Conservation (phyloP, 2,797 vertebrate species). For the Synanceia verrucosa region DNA sequence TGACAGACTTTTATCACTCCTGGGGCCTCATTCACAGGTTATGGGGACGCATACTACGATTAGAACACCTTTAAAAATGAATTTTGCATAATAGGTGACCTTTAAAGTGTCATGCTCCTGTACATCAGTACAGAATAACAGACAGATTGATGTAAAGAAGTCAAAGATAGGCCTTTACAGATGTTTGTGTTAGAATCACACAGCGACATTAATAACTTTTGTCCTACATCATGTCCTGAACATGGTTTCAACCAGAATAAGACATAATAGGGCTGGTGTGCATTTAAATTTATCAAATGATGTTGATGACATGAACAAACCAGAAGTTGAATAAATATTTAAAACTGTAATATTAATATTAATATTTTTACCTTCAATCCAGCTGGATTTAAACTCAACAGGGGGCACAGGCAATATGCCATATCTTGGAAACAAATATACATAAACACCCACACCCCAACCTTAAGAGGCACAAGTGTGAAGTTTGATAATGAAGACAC, state of each 20-base stretch:
- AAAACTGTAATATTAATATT: too few species aligned
- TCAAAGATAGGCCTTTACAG: background rate
- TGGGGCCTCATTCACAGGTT: too few species aligned
- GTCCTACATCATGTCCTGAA: background rate
- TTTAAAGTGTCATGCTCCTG: background rate
- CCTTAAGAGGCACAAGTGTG: background rate
- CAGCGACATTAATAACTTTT: background rate
- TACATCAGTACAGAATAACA: background rate
- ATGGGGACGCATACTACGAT: too few species aligned
- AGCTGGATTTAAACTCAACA: background rate
- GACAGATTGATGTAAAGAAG: background rate
- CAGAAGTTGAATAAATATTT: too few species aligned
- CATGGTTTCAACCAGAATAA: too few species aligned
- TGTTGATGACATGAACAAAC: too few species aligned
- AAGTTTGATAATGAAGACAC: constrained; percentile 19
- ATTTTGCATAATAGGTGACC: too few species aligned
- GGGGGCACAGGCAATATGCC: rapidly evolving
- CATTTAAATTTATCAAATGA: background rate
- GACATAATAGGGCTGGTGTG: too few species aligned
- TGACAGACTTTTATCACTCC: too few species aligned
- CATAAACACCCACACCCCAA: background rate
- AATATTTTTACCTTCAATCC: background rate
- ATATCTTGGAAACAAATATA: too few species aligned
- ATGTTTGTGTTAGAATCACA: background rate
- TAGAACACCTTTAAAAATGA: too few species aligned